These are phyloP conservation scores for Synanthedon myopaeformis DNA, from an alignment of 2,888 invertebrate species.

Conservation along the genomic window DNA sequence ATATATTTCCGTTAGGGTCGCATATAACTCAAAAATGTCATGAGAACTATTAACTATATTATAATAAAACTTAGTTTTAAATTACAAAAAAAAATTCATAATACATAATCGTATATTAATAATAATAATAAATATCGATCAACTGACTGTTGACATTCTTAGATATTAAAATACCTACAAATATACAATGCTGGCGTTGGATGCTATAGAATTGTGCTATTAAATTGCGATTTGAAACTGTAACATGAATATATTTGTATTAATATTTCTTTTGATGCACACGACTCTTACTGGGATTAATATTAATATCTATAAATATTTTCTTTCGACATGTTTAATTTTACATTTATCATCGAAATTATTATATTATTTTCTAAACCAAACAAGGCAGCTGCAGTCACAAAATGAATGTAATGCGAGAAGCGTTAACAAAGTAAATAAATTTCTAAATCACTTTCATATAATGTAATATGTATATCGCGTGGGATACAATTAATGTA, in stretches of 20 bases:
- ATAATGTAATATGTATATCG: no score
- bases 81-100: neutral
- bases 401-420: no score
- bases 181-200: neutral
- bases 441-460: no score
- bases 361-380: no score
- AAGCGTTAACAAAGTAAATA: no score
- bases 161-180: constrained; percentile 14
- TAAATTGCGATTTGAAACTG: constrained; percentile 8
- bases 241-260: constrained; percentile 9
- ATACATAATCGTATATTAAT: neutral
- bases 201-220: constrained; percentile 6
- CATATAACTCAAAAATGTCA: neutral
- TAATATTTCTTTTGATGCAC: constrained; percentile 3
- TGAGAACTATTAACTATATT: neutral
- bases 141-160: constrained; percentile 6
- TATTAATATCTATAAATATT: no score
- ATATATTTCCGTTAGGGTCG: no score
- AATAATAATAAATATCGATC: neutral
- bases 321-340: no score
- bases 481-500: no score
- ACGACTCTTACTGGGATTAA: no score
- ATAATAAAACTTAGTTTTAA: neutral
- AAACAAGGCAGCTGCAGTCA: no score
- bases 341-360: no score